Conservation (phyloP, 2,113 vertebrate genomes). For the Circaetus gallicus region DNA sequence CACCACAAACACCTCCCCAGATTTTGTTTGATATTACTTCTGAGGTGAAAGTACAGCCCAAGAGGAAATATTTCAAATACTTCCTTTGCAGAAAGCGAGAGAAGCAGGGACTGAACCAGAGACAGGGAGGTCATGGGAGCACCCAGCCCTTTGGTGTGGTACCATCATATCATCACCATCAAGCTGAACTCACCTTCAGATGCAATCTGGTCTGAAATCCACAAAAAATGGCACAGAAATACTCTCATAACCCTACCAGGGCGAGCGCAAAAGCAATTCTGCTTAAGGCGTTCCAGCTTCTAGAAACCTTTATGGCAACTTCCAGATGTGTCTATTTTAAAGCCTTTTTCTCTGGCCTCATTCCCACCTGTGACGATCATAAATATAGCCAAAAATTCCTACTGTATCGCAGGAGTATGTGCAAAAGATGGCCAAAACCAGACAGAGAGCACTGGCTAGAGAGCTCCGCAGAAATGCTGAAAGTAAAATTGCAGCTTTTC, state of each 20-base stretch:
- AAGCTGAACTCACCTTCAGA: neutral
- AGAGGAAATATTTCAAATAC: neutral
- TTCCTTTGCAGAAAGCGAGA: neutral
- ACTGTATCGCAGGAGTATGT: accelerated
- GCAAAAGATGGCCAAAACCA: neutral
- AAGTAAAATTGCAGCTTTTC: neutral
- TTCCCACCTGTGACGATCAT: neutral
- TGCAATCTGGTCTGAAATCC: neutral
- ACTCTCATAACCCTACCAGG: neutral
- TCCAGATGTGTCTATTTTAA: neutral
- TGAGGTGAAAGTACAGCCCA: neutral
- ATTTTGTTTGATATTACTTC: neutral
- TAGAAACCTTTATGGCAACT: neutral
- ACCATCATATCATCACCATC: neutral
- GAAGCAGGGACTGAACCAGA: neutral
- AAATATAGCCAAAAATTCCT: neutral
- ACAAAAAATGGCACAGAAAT: neutral
- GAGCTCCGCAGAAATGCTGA: neutral
- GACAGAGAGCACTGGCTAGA: neutral
- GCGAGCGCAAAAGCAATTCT: neutral
- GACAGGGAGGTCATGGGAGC: neutral
- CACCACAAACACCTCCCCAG: neutral
- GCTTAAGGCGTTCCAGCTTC: neutral
- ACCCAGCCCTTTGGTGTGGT: neutral
- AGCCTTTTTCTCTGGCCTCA: neutral